A percentile compares a stretch with the other conserved stretches of the same genome.
phyloP scores from a whole-genome alignment of 2,888 invertebrate genomes.

The Portevinia maculata region DNA sequence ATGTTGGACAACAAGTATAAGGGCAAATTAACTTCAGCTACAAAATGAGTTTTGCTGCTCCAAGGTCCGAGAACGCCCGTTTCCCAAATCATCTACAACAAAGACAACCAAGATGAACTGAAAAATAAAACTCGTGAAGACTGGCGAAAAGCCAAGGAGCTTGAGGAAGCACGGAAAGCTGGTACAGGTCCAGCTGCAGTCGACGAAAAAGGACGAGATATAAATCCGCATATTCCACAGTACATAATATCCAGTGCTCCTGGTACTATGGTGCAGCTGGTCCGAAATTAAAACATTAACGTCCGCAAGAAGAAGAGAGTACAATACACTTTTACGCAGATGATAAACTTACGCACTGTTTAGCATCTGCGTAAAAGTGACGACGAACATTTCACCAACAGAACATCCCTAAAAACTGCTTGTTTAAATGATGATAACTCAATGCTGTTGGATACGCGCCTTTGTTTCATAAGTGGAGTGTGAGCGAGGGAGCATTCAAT shows the following conservation, averaged over 20 bases:
- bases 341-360: slow-evolving; percentile 93
- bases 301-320: slow-evolving; percentile 93
- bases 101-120: slow-evolving; percentile 87
- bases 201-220: slow-evolving; percentile 91
- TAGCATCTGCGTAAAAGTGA: no score
- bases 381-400: no score
- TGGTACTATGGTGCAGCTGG: slow-evolving; percentile 98
- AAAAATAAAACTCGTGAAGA: slow-evolving; percentile 96
- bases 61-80: slow-evolving; percentile 84
- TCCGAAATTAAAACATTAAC: slow-evolving; percentile 98
- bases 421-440: no score
- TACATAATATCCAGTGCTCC: slow-evolving; percentile 99
- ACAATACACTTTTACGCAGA: slow-evolving; percentile 86
- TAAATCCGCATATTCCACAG: slow-evolving; percentile 99
- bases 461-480: no score
- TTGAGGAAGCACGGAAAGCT: slow-evolving; percentile 98
- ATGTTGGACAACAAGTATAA: no score
- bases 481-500: no score
- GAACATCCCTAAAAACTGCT: no score
- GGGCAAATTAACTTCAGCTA: no score
- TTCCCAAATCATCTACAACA: slow-evolving; percentile 88
- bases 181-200: slow-evolving; percentile 97
- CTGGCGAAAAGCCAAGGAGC: slow-evolving; percentile 98
- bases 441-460: no score
- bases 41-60: slow-evolving; percentile 69